Conservation (phyloP, 2,888 invertebrate species). For the Neuroscelio doddi region DNA sequence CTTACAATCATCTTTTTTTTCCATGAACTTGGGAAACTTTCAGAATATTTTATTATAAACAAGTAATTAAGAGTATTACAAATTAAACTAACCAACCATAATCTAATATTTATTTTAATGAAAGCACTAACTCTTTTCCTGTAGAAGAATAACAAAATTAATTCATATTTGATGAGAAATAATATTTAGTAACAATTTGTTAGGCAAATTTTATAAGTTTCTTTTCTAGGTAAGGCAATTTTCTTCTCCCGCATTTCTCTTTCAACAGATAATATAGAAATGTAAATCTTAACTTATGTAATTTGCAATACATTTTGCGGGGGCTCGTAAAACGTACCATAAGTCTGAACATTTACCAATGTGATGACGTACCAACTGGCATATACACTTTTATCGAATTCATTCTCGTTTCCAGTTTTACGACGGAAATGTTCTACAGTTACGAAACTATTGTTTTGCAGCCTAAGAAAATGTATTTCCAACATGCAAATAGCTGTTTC, state of each 20-base stretch:
- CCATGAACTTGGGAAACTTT: no score
- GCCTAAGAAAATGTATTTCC: conserved; percentile 6
- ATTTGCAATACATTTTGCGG: conserved; percentile 9
- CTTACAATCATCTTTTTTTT: no score
- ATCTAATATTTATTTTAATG: no score
- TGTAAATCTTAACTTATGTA: conserved; percentile 13
- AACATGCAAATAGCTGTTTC: conserved; percentile 21
- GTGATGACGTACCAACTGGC: conserved; percentile 11
- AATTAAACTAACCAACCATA: no score
- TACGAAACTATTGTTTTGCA: conserved; percentile 14
- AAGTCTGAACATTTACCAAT: conserved; percentile 20
- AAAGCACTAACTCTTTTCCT: no score
- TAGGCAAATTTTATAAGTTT: no score
- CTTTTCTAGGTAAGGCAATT: conserved; percentile 1
- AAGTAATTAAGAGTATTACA: no score
- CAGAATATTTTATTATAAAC: no score
- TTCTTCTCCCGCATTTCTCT: background rate
- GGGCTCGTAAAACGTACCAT: conserved; percentile 17
- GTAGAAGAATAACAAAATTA: no score
- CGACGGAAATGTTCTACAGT: conserved; percentile 13
- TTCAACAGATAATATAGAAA: conserved; percentile 3
- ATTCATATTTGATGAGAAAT: no score
- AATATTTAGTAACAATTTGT: no score
- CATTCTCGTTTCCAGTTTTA: conserved; percentile 18
- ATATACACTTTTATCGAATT: conserved; percentile 18